Conservation (phyloP, 2,888 invertebrate genomes). For the Venusia cambrica region DNA sequence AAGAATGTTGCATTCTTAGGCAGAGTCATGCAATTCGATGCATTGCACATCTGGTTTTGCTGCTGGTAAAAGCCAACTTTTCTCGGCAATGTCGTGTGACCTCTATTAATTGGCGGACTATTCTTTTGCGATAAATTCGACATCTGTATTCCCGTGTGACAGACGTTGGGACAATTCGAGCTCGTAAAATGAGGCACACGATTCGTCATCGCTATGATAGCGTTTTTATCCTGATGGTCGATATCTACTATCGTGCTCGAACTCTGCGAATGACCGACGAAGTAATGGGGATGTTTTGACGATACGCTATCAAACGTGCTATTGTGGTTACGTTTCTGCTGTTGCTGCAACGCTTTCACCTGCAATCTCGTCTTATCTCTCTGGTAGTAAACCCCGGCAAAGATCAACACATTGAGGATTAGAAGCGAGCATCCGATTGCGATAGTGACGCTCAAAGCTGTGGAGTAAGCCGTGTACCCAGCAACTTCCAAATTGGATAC, state of each 20-base stretch:
- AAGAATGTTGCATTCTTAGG: conserved; percentile 81
- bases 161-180: conserved; percentile 78
- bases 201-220: conserved; percentile 75
- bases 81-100: conserved; percentile 71
- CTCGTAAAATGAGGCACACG: conserved; percentile 72
- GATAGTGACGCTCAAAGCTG: conserved; percentile 88
- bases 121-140: conserved; percentile 68
- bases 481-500: conserved; percentile 90
- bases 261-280: conserved; percentile 88
- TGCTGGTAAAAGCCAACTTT: conserved; percentile 74
- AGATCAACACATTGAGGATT: conserved; percentile 90
- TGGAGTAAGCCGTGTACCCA: conserved; percentile 88
- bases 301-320: conserved; percentile 81
- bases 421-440: conserved; percentile 91
- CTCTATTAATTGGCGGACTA: conserved; percentile 67
- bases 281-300: conserved; percentile 89
- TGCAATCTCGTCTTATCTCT: conserved; percentile 88
- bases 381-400: conserved; percentile 92
- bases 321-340: conserved; percentile 83
- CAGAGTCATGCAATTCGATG: conserved; percentile 80
- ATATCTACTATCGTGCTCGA: conserved; percentile 93
- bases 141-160: conserved; percentile 82
- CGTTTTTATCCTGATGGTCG: conserved; percentile 86
- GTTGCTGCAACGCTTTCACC: conserved; percentile 88
- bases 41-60: conserved; percentile 69